Percentiles rank a stretch among this genome's conserved stretches.
Conservation (phyloP, 2,113 vertebrate species). For the Etheostoma cragini region DNA sequence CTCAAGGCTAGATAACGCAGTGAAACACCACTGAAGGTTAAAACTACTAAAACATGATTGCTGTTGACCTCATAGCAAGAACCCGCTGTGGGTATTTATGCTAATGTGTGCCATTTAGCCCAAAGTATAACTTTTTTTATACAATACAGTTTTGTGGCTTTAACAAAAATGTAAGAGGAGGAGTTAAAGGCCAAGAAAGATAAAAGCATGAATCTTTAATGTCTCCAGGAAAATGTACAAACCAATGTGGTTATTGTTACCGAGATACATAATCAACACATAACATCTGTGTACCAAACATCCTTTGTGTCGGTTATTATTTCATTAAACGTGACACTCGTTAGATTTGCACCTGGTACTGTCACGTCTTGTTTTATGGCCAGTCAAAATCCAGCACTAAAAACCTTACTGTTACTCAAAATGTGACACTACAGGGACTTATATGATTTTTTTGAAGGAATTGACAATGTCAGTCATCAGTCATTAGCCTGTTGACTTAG, state of each 20-base stretch:
- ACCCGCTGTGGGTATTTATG: too few relatives aligned
- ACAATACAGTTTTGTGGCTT: neutral
- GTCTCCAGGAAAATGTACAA: neutral
- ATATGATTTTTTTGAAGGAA: constrained; percentile 6
- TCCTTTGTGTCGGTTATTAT: too few relatives aligned
- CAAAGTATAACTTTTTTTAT: neutral
- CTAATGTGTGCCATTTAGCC: neutral
- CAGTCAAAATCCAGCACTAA: neutral
- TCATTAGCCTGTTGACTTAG: neutral
- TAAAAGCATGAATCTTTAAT: neutral
- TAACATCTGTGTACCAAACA: too few relatives aligned
- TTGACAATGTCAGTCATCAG: neutral
- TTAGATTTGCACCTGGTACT: too few relatives aligned
- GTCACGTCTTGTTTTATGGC: constrained; percentile 3
- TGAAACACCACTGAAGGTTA: constrained; percentile 5
- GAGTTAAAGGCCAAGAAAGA: neutral
- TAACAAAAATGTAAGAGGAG: neutral
- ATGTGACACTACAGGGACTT: neutral
- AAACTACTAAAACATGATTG: neutral
- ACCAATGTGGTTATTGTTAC: neutral
- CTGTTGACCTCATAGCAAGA: neutral
- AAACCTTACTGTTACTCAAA: too few relatives aligned
- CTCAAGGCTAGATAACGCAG: constrained; percentile 15
- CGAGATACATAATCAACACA: too few relatives aligned
- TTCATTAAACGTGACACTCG: too few relatives aligned